Conservation (phyloP, 2,113 vertebrate species). For the Oncorhynchus gorbuscha region DNA sequence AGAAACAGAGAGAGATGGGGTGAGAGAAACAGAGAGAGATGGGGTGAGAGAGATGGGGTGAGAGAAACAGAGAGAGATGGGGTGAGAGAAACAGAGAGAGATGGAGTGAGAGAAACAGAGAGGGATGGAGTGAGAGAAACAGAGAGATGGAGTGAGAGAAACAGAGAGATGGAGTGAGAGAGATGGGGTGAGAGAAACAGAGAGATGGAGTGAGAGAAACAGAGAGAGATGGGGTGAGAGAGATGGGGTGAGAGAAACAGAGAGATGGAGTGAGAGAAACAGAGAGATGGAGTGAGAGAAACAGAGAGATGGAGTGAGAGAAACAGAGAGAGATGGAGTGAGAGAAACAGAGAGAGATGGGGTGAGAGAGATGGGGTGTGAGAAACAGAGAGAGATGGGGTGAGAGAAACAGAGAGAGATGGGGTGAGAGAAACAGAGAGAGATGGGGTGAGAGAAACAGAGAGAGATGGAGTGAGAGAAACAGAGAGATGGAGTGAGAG, state of each 20-base stretch:
- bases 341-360: no score
- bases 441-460: not conserved
- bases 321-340: no score
- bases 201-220: no score
- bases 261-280: no score
- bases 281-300: no score
- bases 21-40: no score
- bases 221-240: no score
- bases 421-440: slow-evolving; percentile 24
- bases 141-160: slow-evolving; percentile 18
- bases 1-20: not conserved
- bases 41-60: no score
- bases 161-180: not conserved
- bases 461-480: not conserved
- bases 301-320: no score
- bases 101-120: not conserved
- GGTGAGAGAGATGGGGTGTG: not conserved
- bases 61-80: not conserved
- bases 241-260: no score
- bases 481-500: not conserved
- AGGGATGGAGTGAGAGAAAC: slow-evolving; percentile 23
- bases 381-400: no score
- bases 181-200: not conserved
- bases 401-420: slow-evolving; percentile 7
- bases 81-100: slow-evolving; percentile 3